Evolutionary conservation across 2,113 vertebrate genomes (phyloP).

Genomic region (Rana temporaria): DNA sequence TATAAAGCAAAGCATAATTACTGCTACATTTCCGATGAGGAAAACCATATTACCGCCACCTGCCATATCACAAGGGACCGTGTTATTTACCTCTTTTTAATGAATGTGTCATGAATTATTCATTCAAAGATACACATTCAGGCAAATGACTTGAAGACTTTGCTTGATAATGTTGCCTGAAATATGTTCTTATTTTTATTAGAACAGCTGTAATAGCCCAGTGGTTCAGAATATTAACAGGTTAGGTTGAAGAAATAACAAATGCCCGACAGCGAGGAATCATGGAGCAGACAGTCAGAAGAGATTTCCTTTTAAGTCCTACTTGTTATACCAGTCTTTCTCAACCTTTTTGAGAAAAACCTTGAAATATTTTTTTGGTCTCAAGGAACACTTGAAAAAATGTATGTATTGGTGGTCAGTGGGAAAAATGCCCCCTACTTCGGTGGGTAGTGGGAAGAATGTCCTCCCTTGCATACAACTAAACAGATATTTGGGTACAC

Average conservation of each 20-base stretch:
- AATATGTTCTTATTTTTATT: background rate
- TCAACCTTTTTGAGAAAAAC: too few species aligned
- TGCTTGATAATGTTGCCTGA: background rate
- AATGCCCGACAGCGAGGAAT: background rate
- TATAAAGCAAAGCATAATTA: conserved; percentile 33
- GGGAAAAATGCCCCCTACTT: too few species aligned
- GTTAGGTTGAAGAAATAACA: background rate
- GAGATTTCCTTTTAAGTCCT: too few species aligned
- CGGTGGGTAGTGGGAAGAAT: too few species aligned
- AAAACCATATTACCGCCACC: conserved; percentile 25
- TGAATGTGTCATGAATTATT: conserved; percentile 33
- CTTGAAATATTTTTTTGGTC: too few species aligned
- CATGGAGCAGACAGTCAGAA: too few species aligned
- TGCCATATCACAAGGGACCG: conserved; percentile 22
- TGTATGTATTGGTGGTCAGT: too few species aligned
- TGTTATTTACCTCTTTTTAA: conserved; percentile 21
- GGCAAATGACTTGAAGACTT: conserved; percentile 7
- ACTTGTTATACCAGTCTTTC: too few species aligned
- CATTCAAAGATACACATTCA: background rate
- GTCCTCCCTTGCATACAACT: too few species aligned
- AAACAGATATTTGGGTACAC: too few species aligned
- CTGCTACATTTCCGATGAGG: conserved; percentile 21
- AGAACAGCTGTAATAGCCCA: background rate
- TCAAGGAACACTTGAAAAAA: too few species aligned
- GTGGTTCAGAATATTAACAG: background rate